phyloP scores from a whole-genome alignment of 2,113 vertebrate species.

The Eleginops maclovinus region DNA sequence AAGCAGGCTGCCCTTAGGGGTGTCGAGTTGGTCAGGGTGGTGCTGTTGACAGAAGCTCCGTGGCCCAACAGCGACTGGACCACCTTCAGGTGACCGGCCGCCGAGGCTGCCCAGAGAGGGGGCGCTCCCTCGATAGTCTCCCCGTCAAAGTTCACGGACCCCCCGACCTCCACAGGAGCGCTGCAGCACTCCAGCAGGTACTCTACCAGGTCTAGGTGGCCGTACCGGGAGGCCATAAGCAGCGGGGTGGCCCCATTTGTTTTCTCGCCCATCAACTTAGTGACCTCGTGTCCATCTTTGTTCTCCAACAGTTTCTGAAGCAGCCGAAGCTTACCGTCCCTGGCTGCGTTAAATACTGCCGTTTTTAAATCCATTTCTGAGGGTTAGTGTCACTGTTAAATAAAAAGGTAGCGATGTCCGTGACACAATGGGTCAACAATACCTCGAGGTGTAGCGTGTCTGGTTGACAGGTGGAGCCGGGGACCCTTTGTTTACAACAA shows the following conservation, averaged over 20 bases:
- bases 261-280: conserved; percentile 92
- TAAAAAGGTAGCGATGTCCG: not conserved
- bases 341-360: conserved; percentile 96
- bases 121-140: conserved; percentile 98
- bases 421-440: not conserved
- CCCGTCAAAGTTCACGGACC: conserved; percentile 97
- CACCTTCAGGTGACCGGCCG: conserved; percentile 95
- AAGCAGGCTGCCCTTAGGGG: conserved; percentile 96
- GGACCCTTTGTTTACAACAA: conserved; percentile 77
- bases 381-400: not conserved
- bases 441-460: not conserved
- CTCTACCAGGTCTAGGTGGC: conserved; percentile 96
- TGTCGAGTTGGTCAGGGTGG: conserved; percentile 96
- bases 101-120: conserved; percentile 95
- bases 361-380: conserved; percentile 96
- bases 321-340: conserved; percentile 96
- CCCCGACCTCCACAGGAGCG: conserved; percentile 92
- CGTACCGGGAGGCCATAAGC: conserved; percentile 96
- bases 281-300: conserved; percentile 93
- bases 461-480: conserved; percentile 21
- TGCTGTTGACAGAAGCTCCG: conserved; percentile 97
- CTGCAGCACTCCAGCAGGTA: conserved; percentile 95
- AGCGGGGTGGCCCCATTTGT: conserved; percentile 96
- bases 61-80: conserved; percentile 95
- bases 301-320: conserved; percentile 95